phyloP scores from a whole-genome alignment of 2,113 vertebrate genomes.

The Oxyura jamaicensis region DNA sequence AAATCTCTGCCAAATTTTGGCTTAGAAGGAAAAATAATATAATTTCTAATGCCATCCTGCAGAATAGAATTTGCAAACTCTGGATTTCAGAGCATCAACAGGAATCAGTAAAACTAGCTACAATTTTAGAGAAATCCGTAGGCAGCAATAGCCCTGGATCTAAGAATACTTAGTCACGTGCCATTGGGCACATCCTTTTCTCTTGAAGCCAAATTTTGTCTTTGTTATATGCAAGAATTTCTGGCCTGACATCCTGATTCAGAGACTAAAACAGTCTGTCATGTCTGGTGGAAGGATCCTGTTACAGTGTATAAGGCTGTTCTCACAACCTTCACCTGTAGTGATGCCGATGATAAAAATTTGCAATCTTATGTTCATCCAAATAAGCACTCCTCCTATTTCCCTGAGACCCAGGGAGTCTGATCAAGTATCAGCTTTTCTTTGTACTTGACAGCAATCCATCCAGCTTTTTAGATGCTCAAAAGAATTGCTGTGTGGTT shows the following conservation, averaged over 20 bases:
- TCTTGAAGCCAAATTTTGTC: background rate
- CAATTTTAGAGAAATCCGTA: background rate
- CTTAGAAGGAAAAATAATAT: background rate
- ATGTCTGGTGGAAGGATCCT: constrained; percentile 11
- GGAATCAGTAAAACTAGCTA: background rate
- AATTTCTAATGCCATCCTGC: background rate
- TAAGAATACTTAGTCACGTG: background rate
- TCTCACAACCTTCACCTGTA: constrained; percentile 30
- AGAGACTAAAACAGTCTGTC: background rate
- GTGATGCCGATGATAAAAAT: constrained; percentile 7
- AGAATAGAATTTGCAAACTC: background rate
- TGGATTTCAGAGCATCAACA: background rate
- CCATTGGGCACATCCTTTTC: background rate
- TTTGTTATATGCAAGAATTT: background rate
- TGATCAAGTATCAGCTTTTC: background rate
- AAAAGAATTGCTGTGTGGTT: background rate
- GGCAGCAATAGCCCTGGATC: background rate
- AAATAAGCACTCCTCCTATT: background rate
- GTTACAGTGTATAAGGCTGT: background rate
- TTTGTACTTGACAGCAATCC: background rate
- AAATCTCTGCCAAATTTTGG: constrained; percentile 9
- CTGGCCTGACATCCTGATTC: background rate
- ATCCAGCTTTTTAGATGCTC: background rate
- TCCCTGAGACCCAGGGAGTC: background rate
- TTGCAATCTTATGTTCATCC: background rate